Conservation (phyloP, 2,888 invertebrate genomes). For the Brenthis daphne region DNA sequence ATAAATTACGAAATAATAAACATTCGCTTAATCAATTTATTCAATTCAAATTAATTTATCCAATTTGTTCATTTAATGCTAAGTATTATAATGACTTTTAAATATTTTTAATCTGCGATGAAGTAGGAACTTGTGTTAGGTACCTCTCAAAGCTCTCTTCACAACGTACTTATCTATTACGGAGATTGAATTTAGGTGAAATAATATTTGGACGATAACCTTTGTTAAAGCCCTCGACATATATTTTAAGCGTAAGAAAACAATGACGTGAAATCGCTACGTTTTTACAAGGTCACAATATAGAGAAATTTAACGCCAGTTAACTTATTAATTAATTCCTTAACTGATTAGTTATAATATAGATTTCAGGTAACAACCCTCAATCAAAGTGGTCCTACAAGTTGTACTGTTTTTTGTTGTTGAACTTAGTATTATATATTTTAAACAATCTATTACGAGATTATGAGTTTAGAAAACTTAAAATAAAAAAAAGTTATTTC, state of each 20-base stretch:
- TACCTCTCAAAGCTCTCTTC: conserved; percentile 4
- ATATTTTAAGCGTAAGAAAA: conserved; percentile 76
- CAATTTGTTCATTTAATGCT: neutral
- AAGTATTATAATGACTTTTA: neutral
- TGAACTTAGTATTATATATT: too few species aligned
- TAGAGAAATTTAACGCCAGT: conserved; percentile 65
- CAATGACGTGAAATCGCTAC: conserved; percentile 79
- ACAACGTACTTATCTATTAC: conserved; percentile 8
- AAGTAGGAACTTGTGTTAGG: neutral
- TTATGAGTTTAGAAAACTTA: too few species aligned
- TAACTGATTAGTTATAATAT: neutral
- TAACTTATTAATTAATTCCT: conserved; percentile 47
- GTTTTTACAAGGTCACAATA: conserved; percentile 68
- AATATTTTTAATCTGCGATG: conserved; percentile 3
- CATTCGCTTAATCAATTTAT: too few species aligned
- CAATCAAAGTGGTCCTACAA: neutral
- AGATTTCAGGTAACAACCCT: neutral
- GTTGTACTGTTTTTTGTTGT: too few species aligned
- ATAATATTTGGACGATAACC: conserved; percentile 56
- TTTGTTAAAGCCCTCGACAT: conserved; percentile 78
- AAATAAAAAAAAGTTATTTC: too few species aligned
- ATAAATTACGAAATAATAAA: too few species aligned
- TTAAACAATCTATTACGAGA: too few species aligned
- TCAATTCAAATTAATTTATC: too few species aligned
- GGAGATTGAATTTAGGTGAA: conserved; percentile 26